Conservation (phyloP, 1,140 invertebrate species). For the Bacillus rossius region DNA sequence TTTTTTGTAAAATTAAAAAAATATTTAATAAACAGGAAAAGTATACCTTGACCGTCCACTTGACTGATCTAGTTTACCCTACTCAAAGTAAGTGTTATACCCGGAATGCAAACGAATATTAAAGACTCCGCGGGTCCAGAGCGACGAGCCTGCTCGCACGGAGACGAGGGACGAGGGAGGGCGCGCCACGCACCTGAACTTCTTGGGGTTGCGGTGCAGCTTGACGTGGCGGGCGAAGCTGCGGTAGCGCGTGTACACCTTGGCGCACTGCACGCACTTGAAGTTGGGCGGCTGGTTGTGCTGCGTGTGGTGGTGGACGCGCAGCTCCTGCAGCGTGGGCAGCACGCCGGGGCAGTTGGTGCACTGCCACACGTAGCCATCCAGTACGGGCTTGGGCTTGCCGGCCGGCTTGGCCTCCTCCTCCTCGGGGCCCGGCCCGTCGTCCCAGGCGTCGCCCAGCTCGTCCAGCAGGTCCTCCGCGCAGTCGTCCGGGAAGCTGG, state of each 20-base stretch:
- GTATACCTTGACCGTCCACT: not conserved
- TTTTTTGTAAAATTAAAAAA: slow-evolving; percentile 35
- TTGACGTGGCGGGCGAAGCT: slow-evolving; percentile 50
- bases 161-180: too few species aligned
- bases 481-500: too few species aligned
- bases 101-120: too few species aligned
- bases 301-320: slow-evolving; percentile 45
- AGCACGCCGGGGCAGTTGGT: slow-evolving; percentile 49
- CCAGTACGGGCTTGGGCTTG: slow-evolving; percentile 8
- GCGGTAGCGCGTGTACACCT: slow-evolving; percentile 52
- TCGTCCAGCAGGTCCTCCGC: too few species aligned
- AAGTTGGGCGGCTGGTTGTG: slow-evolving; percentile 50
- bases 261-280: slow-evolving; percentile 52
- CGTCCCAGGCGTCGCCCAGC: too few species aligned
- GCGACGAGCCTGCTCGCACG: too few species aligned
- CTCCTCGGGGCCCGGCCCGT: too few species aligned
- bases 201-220: slow-evolving; percentile 46
- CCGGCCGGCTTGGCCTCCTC: too few species aligned
- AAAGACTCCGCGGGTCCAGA: too few species aligned
- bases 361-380: slow-evolving; percentile 38
- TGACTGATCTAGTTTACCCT: not conserved
- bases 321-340: slow-evolving; percentile 43
- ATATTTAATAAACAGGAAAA: slow-evolving; percentile 24
- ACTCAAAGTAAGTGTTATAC: too few species aligned
- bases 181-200: slow-evolving; percentile 49